phyloP scores from a whole-genome alignment of 2,888 invertebrate genomes.

The Iphiclides podalirius region DNA sequence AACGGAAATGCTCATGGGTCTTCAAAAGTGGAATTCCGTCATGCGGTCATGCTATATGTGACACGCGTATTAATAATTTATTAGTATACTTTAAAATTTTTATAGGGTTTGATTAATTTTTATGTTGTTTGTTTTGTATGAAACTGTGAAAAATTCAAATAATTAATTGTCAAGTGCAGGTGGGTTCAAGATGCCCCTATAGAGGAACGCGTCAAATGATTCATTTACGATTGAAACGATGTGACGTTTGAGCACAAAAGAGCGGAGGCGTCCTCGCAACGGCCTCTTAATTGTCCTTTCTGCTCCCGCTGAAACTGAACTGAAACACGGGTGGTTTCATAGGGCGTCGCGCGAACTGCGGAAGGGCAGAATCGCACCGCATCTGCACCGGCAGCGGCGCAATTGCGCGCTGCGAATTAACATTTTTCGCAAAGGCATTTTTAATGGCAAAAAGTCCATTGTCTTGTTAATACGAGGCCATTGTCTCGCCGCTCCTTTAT shows the following conservation, averaged over 20 bases:
- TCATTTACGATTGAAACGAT: not conserved
- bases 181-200: too few relatives aligned
- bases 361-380: slow-evolving; percentile 6
- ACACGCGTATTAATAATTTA: too few relatives aligned
- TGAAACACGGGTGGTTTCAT: slow-evolving; percentile 18
- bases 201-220: not conserved
- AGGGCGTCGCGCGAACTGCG: slow-evolving; percentile 4
- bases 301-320: slow-evolving; percentile 1
- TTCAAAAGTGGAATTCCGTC: too few relatives aligned
- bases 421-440: slow-evolving; percentile 29
- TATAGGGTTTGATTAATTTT: too few relatives aligned
- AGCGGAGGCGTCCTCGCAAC: not conserved
- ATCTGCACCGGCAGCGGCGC: slow-evolving; percentile 5
- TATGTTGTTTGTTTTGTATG: too few relatives aligned
- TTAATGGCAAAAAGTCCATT: slow-evolving; percentile 46
- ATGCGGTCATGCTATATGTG: too few relatives aligned
- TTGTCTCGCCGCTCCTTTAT: slow-evolving; percentile 38
- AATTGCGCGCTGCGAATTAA: slow-evolving; percentile 22
- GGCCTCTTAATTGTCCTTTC: slow-evolving; percentile 7
- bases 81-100: too few relatives aligned
- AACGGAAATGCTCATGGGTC: too few relatives aligned
- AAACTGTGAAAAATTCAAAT: too few relatives aligned
- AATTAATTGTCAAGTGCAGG: too few relatives aligned
- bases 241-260: not conserved
- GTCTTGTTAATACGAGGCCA: slow-evolving; percentile 37